Evolutionary conservation across 1,140 invertebrate genomes (phyloP).

Genomic region (Neodiprion pinetum): DNA sequence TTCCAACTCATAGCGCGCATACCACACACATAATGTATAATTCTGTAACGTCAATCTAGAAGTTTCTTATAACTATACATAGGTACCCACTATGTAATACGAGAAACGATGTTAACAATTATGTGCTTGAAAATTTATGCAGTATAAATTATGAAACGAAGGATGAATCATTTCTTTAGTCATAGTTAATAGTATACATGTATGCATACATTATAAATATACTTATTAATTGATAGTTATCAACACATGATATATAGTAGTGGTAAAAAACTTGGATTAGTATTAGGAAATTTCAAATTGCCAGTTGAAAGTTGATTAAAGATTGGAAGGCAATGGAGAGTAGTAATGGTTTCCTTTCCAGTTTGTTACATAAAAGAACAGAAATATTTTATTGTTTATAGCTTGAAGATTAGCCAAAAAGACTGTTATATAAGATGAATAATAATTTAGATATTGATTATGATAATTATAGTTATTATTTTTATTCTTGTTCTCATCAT

Average conservation of each 20-base stretch:
- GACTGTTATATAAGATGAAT: slow-evolving; percentile 57
- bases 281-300: background rate
- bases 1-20: slow-evolving; percentile 11
- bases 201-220: slow-evolving; percentile 20
- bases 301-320: background rate
- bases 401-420: slow-evolving; percentile 56
- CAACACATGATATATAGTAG: background rate
- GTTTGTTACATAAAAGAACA: slow-evolving; percentile 25
- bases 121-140: slow-evolving; percentile 23
- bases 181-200: slow-evolving; percentile 43
- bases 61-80: background rate
- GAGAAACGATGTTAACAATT: slow-evolving; percentile 27
- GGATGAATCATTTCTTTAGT: slow-evolving; percentile 38
- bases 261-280: background rate
- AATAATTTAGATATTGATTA: slow-evolving; percentile 47
- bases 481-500: background rate
- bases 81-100: background rate
- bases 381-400: slow-evolving; percentile 53
- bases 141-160: slow-evolving; percentile 29
- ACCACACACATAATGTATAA: slow-evolving; percentile 13
- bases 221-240: background rate
- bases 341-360: background rate
- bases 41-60: too few relatives aligned
- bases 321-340: background rate
- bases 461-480: slow-evolving; percentile 15